Percentiles rank a stretch among this genome's conserved stretches.
Conservation (phyloP, 2,113 vertebrate species). For the Melanerpes aurifrons region DNA sequence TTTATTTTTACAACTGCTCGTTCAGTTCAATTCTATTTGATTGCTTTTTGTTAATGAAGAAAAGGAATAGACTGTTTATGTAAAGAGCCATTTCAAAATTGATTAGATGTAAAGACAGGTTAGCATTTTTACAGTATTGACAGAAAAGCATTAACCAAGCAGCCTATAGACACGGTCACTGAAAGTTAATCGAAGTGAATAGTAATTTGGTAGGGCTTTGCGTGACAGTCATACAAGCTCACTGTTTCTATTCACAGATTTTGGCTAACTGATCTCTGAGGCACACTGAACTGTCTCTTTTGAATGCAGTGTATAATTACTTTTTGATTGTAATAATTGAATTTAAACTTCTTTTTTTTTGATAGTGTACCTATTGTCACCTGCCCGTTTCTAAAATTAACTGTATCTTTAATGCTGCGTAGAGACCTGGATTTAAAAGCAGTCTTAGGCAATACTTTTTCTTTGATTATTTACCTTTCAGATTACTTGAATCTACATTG, state of each 20-base stretch:
- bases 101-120: conserved; percentile 79
- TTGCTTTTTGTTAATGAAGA: conserved; percentile 71
- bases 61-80: conserved; percentile 65
- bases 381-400: conserved; percentile 20
- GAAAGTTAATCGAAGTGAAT: conserved; percentile 76
- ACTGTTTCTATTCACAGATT: not conserved
- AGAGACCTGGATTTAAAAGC: conserved; percentile 4
- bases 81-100: conserved; percentile 74
- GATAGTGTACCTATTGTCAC: not conserved
- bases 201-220: conserved; percentile 48
- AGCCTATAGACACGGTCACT: conserved; percentile 65
- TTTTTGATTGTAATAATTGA: conserved; percentile 15
- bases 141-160: conserved; percentile 78
- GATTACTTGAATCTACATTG: conserved; percentile 18
- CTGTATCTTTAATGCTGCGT: not conserved
- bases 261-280: not conserved
- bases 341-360: not conserved
- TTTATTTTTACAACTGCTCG: conserved; percentile 45
- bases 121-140: conserved; percentile 82
- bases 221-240: conserved; percentile 42
- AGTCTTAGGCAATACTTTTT: conserved; percentile 40
- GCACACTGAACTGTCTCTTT: not conserved
- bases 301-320: conserved; percentile 24
- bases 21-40: conserved; percentile 68
- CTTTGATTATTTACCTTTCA: conserved; percentile 59